A percentile compares a stretch with the other conserved stretches of the same genome.
phyloP scores from a whole-genome alignment of 2,113 vertebrate genomes.

The Genyomyrus donnyi region DNA sequence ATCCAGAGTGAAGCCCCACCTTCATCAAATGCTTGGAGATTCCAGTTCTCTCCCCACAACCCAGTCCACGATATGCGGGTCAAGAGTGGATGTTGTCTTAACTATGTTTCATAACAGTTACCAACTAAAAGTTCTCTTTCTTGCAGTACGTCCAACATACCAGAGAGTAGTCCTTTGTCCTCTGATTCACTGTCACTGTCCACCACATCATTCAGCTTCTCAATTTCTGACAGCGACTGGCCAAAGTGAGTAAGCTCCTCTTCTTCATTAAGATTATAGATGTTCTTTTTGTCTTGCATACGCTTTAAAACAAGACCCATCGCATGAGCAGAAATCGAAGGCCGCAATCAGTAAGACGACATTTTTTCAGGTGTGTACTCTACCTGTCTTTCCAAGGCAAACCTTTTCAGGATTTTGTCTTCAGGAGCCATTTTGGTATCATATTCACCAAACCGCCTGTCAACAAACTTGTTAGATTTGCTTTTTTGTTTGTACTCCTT shows the following conservation, averaged over 20 bases:
- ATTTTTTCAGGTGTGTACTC: conserved; percentile 11
- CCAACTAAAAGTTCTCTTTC: background rate
- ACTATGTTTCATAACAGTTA: background rate
- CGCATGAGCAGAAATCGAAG: background rate
- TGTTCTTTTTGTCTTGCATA: conserved; percentile 70
- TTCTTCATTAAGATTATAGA: conserved; percentile 91
- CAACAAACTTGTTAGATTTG: conserved; percentile 75
- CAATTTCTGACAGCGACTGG: conserved; percentile 88
- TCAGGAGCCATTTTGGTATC: conserved; percentile 72
- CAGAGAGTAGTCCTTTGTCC: conserved; percentile 76
- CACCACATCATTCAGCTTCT: conserved; percentile 72
- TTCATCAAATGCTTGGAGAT: background rate
- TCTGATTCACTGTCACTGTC: conserved; percentile 85
- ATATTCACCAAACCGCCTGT: conserved; percentile 85
- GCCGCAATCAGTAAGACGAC: background rate
- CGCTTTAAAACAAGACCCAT: conserved; percentile 54
- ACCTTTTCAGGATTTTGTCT: conserved; percentile 88
- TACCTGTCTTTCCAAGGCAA: conserved; percentile 90
- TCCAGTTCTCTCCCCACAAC: background rate
- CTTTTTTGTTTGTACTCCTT: conserved; percentile 83
- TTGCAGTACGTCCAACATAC: conserved; percentile 48
- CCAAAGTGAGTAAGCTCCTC: conserved; percentile 94
- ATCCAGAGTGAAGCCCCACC: background rate
- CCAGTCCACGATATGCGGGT: background rate
- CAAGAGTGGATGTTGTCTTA: background rate